phyloP scores from a whole-genome alignment of 2,797 vertebrate species.

The Arrhamphus sclerolepis region DNA sequence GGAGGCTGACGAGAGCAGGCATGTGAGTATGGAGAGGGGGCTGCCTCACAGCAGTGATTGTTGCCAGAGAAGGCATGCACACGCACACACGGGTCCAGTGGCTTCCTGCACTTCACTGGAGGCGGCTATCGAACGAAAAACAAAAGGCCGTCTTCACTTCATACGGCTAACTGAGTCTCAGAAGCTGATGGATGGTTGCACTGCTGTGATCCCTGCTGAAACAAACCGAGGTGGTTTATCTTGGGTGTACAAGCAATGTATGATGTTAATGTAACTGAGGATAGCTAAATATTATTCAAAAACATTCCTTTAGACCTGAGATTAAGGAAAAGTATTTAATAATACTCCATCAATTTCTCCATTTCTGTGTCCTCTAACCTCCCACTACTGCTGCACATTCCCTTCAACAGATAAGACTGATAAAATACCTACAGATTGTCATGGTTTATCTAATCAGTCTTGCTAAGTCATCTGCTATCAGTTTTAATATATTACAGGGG shows the following conservation, averaged over 20 bases:
- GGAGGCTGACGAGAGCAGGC: constrained; percentile 72
- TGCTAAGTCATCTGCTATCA: background rate
- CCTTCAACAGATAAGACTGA: constrained; percentile 36
- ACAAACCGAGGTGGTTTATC: background rate
- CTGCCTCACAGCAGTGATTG: constrained; percentile 60
- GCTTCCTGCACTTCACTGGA: constrained; percentile 62
- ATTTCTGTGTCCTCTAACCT: background rate
- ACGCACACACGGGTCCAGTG: constrained; percentile 27
- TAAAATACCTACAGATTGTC: constrained; percentile 12
- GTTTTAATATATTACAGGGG: background rate
- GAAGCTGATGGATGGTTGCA: constrained; percentile 37
- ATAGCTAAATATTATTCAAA: no score
- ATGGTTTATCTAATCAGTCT: constrained; percentile 47
- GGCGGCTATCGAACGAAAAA: constrained; percentile 59
- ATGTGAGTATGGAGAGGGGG: constrained; percentile 67
- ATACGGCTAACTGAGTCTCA: constrained; percentile 51
- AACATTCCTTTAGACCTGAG: constrained; percentile 30
- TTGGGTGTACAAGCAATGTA: background rate
- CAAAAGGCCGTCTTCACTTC: constrained; percentile 74
- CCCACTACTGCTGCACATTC: constrained; percentile 21
- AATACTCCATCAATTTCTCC: background rate
- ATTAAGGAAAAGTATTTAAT: constrained; percentile 2
- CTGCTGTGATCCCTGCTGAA: constrained; percentile 13
- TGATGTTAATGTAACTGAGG: no score
- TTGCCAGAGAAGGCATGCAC: constrained; percentile 45